Evolutionary conservation across 2,888 invertebrate genomes (phyloP), one percentile per base, ranked within the genome.

Genomic region (Rutpela maculata): DNA sequence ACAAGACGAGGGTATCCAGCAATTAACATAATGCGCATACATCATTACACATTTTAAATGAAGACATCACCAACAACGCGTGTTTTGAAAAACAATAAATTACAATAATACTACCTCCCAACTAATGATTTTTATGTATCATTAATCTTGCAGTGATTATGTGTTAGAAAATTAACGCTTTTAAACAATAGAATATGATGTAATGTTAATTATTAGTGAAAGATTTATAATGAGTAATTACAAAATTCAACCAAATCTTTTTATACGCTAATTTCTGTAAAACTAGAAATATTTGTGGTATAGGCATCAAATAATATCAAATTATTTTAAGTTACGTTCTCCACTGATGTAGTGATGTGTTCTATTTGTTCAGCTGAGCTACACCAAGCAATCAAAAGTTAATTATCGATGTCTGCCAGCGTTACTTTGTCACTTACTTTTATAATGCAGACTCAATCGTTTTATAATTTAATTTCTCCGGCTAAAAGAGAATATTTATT

Each of bases 21-120:
- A 43, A 43, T 43, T 43, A 50, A 50, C 50, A 50, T 50, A 50
- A 50, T 50, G 4, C 50, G 15, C 12, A 50, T 6, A 50, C 50
- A n/a, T 50, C 50, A 50, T 50, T 50, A 50, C 50, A 50, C n/a
- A n/a, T 50, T 50, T 50, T 50, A 50, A 50, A 50, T n/a, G n/a
- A 50, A 50, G 50, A 50, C 50, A 50, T 50, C 50, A 50, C 50
- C 15, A 43, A 7, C 15, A n/a, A 50, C 50, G n/a, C 12, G 50
- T 50, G 50, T 50, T n/a, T 50, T n/a, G 50, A n/a, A 50, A 50
- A 50, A 50, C 50, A 50, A 50, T 50, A 50, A 50, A 50, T 50
- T 50, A 50, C 50, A 50, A 17, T 50, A n/a, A 50, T 50, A 50
- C n/a, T n/a, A 50, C n/a, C n/a, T 5, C n/a, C 15, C n/a, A 50